Percentiles rank a stretch among this genome's conserved stretches.
These are phyloP conservation scores for Philotrypesis tridentata DNA, from an alignment of 1,140 invertebrate species.

Conservation along the genomic window DNA sequence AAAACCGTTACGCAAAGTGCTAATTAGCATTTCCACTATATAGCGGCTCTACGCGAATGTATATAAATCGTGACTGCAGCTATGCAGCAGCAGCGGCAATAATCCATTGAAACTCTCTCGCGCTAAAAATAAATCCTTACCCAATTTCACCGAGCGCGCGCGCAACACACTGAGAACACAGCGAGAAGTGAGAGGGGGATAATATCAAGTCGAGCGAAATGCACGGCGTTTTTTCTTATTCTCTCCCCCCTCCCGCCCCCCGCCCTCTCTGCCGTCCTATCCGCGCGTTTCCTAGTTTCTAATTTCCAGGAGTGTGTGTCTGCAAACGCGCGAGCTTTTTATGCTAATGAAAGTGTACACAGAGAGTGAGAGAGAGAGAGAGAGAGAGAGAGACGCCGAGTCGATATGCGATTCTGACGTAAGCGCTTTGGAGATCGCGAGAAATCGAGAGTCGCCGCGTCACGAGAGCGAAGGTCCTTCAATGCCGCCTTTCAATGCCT, in stretches of 20 bases:
- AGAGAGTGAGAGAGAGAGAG: neutral
- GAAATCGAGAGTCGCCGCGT: constrained; percentile 34
- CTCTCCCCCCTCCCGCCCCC: no score
- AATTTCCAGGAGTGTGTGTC: neutral
- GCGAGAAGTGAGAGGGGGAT: no score
- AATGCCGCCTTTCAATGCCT: constrained; percentile 40
- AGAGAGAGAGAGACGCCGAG: neutral
- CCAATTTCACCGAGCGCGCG: neutral
- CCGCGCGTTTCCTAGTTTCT: neutral
- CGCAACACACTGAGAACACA: neutral
- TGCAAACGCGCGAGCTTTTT: neutral
- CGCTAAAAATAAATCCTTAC: neutral
- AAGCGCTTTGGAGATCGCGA: constrained; percentile 6
- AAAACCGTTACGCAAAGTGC: no score
- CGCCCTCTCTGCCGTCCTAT: no score
- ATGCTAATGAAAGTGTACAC: constrained; percentile 26
- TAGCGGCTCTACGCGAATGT: no score
- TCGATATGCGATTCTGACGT: neutral
- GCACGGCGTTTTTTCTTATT: neutral
- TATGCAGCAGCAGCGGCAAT: no score
- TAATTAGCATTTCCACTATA: neutral
- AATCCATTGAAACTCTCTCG: no score
- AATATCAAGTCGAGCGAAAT: neutral
- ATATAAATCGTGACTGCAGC: no score
- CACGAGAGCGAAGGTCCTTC: constrained; percentile 36